Evolutionary conservation across 1,140 invertebrate species (phyloP), one percentile per base, ranked within the genome.

Genomic region (Drosophila willistoni): DNA sequence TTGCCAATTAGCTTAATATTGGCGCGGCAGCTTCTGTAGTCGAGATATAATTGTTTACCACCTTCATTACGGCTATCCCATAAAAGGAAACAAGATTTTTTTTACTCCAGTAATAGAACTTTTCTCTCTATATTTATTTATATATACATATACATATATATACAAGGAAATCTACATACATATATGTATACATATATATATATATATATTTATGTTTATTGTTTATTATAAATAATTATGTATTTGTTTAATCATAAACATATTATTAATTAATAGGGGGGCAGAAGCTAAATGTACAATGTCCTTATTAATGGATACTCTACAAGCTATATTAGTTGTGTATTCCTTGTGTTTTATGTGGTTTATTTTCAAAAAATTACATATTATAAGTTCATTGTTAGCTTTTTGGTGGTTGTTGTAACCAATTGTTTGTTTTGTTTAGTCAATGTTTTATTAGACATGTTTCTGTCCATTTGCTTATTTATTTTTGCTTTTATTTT

Each of bases 221-320:
- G 14, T 54, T n/a, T 33, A 25, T 59, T 73, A 73, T 73, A 63
- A 73, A 68, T 73, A 57, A 68, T 68, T 63, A 67, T 47, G 17
- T 12, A 33, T 29, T 29, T 29, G 14, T 68, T 33, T 41, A 25
- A 3, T 36, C 14, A 61, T 36, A 67, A 56, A 71, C 47, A 51
- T 47, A 71, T 61, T 60, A 60, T 60, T 29, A 29, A 65, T 71
- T 65, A 71, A 61, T 71, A 54, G 62, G 60, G 59, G 51, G 7
- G n/a, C 25, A 59, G 13, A 44, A 59, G 36, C 55, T 66, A 57
- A 59, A 57, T 66, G 22, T 66, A 66, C 51, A 67, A 36, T 56
- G 22, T 44, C 13, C 10, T 19, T 25, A 61, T 63, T 42, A n/a
- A 44, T 25, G 25, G 14, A 33, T 51, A 9, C 44, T 22, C 44